Base-by-base conservation (phyloP, 2,797 vertebrate species). In the Oreochromis mossambicus region DNA sequence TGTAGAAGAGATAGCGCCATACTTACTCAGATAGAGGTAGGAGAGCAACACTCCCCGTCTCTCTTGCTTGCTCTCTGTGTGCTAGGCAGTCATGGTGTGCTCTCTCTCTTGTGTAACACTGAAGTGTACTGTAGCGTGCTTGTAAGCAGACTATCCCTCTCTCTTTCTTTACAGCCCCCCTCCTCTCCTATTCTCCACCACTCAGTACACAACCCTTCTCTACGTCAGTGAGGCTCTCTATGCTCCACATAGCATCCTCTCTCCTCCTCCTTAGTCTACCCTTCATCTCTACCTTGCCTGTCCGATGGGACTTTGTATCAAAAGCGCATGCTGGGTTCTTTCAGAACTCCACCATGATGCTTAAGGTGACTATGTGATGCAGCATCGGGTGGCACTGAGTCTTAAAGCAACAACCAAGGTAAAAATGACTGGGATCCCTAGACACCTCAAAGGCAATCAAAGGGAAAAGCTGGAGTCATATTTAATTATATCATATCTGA, bases 21-120 rank as follows among this genome's bases (percentile, higher is more conserved):
- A 97, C 96, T 97, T 90, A 97, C 96, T 96, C 95, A 89, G 93
- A 95, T 93, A 93, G 95, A 96, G 94, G 95, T 94, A 86, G 94
- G 94, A 94, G 93, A 96, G 92, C 86, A 63, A 85, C 86, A 91
- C 92, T 95, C 94, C 91, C 95, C 88, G 89, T 88, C 88, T 92
- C 92, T 88, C 87, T 89, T 6, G 78, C 87, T 90, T 38, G 77
- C 81, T 86, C 93, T 86, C 93, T 89, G 83, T 89, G 93, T 87
- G 94, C 89, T 96, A 96, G 91, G 92, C 95, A 93, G 93, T 93
- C 96, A 96, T 96, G 95, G 90, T 96, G 95, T 86, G 90, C 90
- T 86, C 93, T 90, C 93, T 96, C 94, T 96, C 94, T 86, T 84
- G 93, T 95, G 92, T 94, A 95, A 95, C 93, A 96, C 89, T 96